Conservation (phyloP, 2,888 invertebrate genomes). For the Synanthedon tipuliformis region DNA sequence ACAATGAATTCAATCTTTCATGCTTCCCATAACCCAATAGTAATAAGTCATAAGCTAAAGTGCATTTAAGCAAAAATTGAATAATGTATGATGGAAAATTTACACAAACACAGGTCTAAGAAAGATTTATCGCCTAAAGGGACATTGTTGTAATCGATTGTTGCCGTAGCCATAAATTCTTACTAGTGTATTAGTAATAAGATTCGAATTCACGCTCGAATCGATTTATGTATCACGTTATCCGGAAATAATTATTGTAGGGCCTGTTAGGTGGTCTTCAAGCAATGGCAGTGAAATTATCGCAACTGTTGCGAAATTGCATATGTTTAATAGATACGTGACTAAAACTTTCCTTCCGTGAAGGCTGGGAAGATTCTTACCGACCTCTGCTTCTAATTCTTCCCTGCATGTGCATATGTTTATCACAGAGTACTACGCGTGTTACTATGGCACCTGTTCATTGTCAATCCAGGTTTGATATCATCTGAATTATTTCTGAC, state of each 20-base stretch:
- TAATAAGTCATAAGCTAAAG: too few species aligned
- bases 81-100: neutral
- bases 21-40: too few species aligned
- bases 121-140: constrained; percentile 28
- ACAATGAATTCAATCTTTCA: too few species aligned
- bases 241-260: constrained; percentile 39
- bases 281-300: constrained; percentile 37
- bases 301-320: constrained; percentile 32
- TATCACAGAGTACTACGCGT: too few species aligned
- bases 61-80: neutral
- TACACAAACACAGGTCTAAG: neutral
- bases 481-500: too few species aligned
- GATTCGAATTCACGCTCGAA: constrained; percentile 32
- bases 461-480: too few species aligned
- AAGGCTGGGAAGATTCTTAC: constrained; percentile 6
- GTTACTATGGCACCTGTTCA: too few species aligned
- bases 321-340: constrained; percentile 31
- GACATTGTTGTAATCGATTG: constrained; percentile 42
- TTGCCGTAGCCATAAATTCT: constrained; percentile 36
- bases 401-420: too few species aligned
- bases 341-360: constrained; percentile 39
- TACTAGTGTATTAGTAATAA: constrained; percentile 28
- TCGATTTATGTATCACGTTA: constrained; percentile 46
- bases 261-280: constrained; percentile 17
- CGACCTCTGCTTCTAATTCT: neutral